Conservation (phyloP, 2,113 vertebrate genomes). For the Phainopepla nitens region DNA sequence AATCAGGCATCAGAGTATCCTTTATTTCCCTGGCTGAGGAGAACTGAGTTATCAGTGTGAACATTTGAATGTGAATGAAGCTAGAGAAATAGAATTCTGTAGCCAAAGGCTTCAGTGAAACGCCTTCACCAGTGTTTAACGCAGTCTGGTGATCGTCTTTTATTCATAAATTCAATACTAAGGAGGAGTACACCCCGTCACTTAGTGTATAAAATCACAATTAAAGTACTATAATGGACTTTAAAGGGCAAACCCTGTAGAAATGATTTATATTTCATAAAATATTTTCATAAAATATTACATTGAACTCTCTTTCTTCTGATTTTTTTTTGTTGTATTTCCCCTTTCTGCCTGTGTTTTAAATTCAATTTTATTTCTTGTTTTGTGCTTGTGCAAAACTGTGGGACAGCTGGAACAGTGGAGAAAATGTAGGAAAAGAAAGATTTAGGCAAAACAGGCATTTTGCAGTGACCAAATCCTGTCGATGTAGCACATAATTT, state of each 20-base stretch:
- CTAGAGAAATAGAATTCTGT: conserved; percentile 45
- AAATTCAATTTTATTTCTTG: background rate
- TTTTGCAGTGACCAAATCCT: background rate
- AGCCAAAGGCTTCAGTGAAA: conserved; percentile 18
- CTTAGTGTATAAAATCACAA: conserved; percentile 53
- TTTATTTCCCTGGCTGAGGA: conserved; percentile 23
- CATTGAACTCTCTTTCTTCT: background rate
- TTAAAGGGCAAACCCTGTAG: conserved; percentile 37
- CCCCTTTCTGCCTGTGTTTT: background rate
- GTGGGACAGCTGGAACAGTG: background rate
- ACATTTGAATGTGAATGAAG: conserved; percentile 55
- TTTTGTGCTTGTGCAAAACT: background rate
- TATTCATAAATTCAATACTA: conserved; percentile 15
- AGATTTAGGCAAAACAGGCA: background rate
- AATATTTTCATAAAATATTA: conserved; percentile 32
- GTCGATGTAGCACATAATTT: background rate
- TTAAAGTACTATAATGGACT: conserved; percentile 26
- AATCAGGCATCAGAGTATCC: conserved; percentile 1
- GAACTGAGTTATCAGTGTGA: conserved; percentile 38
- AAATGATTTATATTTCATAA: conserved; percentile 41
- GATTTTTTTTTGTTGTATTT: background rate
- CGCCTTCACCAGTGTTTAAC: background rate
- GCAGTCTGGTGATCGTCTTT: background rate
- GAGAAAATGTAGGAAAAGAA: background rate
- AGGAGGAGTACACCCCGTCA: background rate